Percentiles rank a stretch among this genome's conserved stretches.
These are phyloP conservation scores for Ceratina japonica DNA, from an alignment of 1,140 invertebrate species.

Conservation along the genomic window DNA sequence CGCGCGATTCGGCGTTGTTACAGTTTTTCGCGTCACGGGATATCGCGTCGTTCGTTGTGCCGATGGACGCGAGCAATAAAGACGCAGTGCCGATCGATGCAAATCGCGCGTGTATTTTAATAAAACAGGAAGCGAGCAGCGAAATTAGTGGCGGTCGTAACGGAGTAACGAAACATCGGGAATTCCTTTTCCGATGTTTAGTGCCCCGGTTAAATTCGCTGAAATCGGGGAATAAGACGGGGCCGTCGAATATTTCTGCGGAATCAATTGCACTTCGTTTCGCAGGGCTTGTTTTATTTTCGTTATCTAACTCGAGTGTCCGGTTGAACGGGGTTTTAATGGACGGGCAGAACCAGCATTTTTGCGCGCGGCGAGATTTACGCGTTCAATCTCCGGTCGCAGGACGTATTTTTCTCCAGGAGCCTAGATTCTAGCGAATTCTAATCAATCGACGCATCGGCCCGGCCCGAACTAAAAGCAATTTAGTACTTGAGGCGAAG, in stretches of 20 bases:
- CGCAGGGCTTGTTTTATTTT: constrained; percentile 12
- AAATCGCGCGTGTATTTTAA: constrained; percentile 12
- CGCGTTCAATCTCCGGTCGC: neutral
- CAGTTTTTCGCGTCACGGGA: neutral
- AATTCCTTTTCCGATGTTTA: constrained; percentile 13
- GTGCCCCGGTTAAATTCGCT: neutral
- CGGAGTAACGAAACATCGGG: neutral
- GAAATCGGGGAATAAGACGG: neutral
- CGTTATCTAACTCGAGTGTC: neutral
- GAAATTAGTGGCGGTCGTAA: constrained; percentile 7
- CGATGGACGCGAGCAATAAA: too few species aligned
- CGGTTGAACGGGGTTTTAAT: constrained; percentile 4
- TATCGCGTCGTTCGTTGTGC: neutral
- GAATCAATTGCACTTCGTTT: neutral
- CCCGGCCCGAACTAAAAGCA: constrained; percentile 20
- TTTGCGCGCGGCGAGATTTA: neutral
- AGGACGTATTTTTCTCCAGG: neutral
- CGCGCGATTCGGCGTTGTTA: neutral
- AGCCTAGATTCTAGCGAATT: constrained; percentile 16
- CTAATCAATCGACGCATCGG: constrained; percentile 50
- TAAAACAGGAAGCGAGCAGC: neutral
- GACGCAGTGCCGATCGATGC: neutral
- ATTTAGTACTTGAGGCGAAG: constrained; percentile 26
- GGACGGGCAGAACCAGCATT: neutral
- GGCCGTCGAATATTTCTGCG: neutral